Percentiles rank a stretch among this genome's conserved stretches.
Conservation (phyloP, 2,888 invertebrate genomes). For the Drosophila merina region DNA sequence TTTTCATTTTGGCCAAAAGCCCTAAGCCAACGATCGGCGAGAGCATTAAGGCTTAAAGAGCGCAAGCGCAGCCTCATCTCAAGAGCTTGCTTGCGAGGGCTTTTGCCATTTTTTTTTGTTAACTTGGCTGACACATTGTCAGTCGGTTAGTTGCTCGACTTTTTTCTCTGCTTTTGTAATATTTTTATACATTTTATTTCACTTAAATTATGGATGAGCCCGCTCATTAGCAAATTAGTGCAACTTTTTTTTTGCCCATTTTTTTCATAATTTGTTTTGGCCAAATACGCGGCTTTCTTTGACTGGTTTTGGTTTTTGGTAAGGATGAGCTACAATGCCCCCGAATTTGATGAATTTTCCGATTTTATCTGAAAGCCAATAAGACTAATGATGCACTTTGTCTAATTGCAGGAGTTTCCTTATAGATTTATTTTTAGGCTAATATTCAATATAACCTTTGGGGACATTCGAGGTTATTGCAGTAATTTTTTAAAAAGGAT, state of each 20-base stretch:
- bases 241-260: slow-evolving; percentile 52
- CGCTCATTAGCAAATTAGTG: slow-evolving; percentile 74
- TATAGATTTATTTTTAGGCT: slow-evolving; percentile 5
- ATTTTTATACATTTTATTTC: slow-evolving; percentile 49
- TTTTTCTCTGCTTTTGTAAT: slow-evolving; percentile 60
- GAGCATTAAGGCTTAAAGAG: slow-evolving; percentile 19
- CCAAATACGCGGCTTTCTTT: slow-evolving; percentile 3
- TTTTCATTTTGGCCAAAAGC: slow-evolving; percentile 38
- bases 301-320: background rate
- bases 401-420: slow-evolving; percentile 8
- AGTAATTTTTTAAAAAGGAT: background rate
- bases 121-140: slow-evolving; percentile 39
- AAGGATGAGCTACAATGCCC: background rate
- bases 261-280: slow-evolving; percentile 18
- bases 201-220: slow-evolving; percentile 45
- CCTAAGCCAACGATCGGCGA: slow-evolving; percentile 36
- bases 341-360: background rate
- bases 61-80: slow-evolving; percentile 30
- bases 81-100: slow-evolving; percentile 16
- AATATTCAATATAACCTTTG: background rate
- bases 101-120: slow-evolving; percentile 22
- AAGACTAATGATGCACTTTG: slow-evolving; percentile 28
- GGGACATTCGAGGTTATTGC: background rate
- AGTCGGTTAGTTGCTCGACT: slow-evolving; percentile 46
- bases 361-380: slow-evolving; percentile 7